These are phyloP conservation scores for Etia nguti DNA, from an alignment of 2,113 vertebrate species.

Conservation along the genomic window DNA sequence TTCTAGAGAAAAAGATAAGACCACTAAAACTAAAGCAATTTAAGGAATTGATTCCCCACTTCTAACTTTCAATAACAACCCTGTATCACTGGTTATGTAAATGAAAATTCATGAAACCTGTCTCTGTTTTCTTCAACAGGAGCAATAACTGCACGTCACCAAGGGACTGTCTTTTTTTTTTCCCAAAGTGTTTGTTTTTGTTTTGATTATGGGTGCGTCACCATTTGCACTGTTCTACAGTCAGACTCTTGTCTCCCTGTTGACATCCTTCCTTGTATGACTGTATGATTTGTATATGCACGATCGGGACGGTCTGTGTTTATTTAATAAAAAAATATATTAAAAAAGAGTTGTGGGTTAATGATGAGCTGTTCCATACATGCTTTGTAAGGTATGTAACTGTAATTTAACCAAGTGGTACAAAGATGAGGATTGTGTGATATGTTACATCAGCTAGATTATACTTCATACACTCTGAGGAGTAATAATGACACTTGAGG, in stretches of 20 bases:
- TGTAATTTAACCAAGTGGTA: neutral
- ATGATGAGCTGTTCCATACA: neutral
- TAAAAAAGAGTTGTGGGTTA: neutral
- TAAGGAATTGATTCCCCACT: neutral
- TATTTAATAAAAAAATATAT: slow-evolving; percentile 69
- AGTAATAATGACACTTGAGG: neutral
- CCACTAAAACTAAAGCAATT: neutral
- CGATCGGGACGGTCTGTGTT: slow-evolving; percentile 51
- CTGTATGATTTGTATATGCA: slow-evolving; percentile 42
- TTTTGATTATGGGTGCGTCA: slow-evolving; percentile 25
- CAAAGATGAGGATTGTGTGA: neutral
- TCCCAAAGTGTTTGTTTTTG: neutral
- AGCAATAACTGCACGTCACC: slow-evolving; percentile 44
- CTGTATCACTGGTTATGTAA: neutral
- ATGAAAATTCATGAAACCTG: neutral
- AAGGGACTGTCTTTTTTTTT: slow-evolving; percentile 26
- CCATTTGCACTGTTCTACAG: slow-evolving; percentile 48
- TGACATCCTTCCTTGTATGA: slow-evolving; percentile 9
- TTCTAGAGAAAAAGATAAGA: neutral
- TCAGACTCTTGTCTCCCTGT: slow-evolving; percentile 5
- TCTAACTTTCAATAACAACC: neutral
- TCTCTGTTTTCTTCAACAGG: slow-evolving; percentile 46
- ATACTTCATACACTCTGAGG: neutral
- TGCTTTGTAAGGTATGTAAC: neutral
- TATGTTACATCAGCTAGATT: neutral